Base-by-base conservation (phyloP, 2,888 invertebrate species). In the Dromius quadrimaculatus region DNA sequence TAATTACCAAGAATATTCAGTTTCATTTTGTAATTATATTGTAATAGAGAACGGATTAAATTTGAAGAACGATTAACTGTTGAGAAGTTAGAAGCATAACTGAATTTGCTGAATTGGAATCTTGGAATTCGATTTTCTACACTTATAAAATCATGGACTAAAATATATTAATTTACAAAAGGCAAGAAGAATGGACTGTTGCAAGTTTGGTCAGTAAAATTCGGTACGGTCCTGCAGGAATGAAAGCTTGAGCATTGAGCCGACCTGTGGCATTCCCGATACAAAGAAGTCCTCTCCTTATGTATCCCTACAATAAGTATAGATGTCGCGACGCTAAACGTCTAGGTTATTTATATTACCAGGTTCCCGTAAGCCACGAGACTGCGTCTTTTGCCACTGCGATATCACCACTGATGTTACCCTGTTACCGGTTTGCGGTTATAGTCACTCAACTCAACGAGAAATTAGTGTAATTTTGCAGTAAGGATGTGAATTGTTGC, bases 261-360 rank as follows among this genome's bases (percentile, higher is more conserved):
- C 62, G 62, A 62, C 62, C 62, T 62, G 62, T 62, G 22, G 62
- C 43, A 43, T 62, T 28, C 38, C 43, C 62, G 38, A 62, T 62
- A 23, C 47, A 34, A 47, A 65, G 47, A 11, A 22, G n/a, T 8
- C 38, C 22, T 3, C 20, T 62, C 19, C n/a, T n/a, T n/a, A n/a
- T n/a, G n/a, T 47, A 22, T n/a, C 23, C 23, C 13, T 59, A 32
- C 9, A 8, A 11, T 61, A 41, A 36, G 36, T 41, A 41, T n/a
- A 34, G 20, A 20, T 41, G 61, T 36, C 61, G 61, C 38, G 61
- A 61, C 61, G 61, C 47, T 45, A 47, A 65, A 47, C 47, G 65
- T 65, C 65, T 65, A 34, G 47, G 65, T 65, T 65, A 65, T 65
- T 65, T 65, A 65, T 65, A 65, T 65, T 47, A 65, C 22, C 43